Evolutionary conservation across 2,797 vertebrate genomes (phyloP).

Genomic region (Betta splendens): DNA sequence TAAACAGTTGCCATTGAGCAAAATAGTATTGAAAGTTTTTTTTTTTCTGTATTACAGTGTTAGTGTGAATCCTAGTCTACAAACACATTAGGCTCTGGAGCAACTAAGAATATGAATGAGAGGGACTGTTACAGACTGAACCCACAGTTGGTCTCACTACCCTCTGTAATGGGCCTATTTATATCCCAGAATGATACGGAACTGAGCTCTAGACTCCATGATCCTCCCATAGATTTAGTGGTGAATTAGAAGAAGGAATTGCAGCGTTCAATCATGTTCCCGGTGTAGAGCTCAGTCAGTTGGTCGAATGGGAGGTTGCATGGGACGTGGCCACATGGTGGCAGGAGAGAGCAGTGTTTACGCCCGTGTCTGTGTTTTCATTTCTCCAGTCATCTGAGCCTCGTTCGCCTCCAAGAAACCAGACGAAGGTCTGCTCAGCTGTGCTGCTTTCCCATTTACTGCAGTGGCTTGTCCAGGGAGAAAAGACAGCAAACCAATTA

Average conservation of each 20-base stretch:
- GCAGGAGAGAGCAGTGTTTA: slow-evolving; percentile 63
- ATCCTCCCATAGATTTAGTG: slow-evolving; percentile 4
- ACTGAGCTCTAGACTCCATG: neutral
- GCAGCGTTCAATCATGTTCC: neutral
- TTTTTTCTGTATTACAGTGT: neutral
- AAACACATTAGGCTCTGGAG: slow-evolving; percentile 2
- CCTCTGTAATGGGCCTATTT: neutral
- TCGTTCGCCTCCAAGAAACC: slow-evolving; percentile 30
- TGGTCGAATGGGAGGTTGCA: no score
- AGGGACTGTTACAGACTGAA: slow-evolving; percentile 8
- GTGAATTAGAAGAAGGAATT: slow-evolving; percentile 12
- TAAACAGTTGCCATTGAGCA: no score
- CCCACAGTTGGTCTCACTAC: neutral
- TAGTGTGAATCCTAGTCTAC: slow-evolving; percentile 4
- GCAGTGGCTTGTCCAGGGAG: slow-evolving; percentile 5
- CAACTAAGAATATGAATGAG: slow-evolving; percentile 3
- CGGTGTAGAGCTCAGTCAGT: slow-evolving; percentile 5
- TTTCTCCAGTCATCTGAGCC: slow-evolving; percentile 32
- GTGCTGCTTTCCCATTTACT: slow-evolving; percentile 12
- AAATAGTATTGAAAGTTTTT: no score
- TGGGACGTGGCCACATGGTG: slow-evolving; percentile 64
- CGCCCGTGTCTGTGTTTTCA: slow-evolving; percentile 17
- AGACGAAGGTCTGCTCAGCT: slow-evolving; percentile 27
- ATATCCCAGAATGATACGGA: neutral
- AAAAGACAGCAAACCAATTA: slow-evolving; percentile 12